Evolutionary conservation across 35 echinoderm and acorn worm genomes (phyloP), one percentile per base, ranked within the genome.

Genomic region (Patiria miniata): DNA sequence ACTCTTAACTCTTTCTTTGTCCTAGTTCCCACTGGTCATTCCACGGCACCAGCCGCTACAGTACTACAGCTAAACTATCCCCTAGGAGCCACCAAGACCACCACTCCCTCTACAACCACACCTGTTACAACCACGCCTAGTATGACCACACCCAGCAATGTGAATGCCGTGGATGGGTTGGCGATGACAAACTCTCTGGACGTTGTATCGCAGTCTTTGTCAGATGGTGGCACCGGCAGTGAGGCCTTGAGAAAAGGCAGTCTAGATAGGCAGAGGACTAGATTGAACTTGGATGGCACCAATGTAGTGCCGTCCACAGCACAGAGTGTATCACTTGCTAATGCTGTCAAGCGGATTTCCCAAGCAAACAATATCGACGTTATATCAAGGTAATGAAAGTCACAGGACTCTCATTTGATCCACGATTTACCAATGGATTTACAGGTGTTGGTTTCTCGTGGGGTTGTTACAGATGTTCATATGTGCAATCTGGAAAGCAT

Each of bases 1-100:
- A n/a, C n/a, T n/a, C n/a, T n/a, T n/a, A n/a, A n/a, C n/a, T n/a
- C 14, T 53, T 77, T 32, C 83, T 79, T 50, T 19, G 36, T 80
- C 51, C 28, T 89, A 94, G 93, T 89, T 77, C 89, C 96, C 68
- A 78, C 84, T 91, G 96, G 96, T 81, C 96, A 99, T 94, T 99
- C 96, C 96, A 94, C 92, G 89, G 96, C 96, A 86, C 96, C 96
- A 26, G 96, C 96, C 69, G 96, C 90, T 77, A 99, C 96, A 92
- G 92, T 95, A 89, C 90, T 95, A 92, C 92, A 99, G 84, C 86
- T 99, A 78, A 99, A 99, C 78, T 99, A 95, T 77, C 96, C 96
- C 38, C 82, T 99, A 77, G 79, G 89, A 68, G 59, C 85, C 58
- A 80, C 84, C 79, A 92, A 92, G 65, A 81, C 85, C 44, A 61